Conservation (phyloP, 2,113 vertebrate species). For the Rhinopomastus cyanomelas region DNA sequence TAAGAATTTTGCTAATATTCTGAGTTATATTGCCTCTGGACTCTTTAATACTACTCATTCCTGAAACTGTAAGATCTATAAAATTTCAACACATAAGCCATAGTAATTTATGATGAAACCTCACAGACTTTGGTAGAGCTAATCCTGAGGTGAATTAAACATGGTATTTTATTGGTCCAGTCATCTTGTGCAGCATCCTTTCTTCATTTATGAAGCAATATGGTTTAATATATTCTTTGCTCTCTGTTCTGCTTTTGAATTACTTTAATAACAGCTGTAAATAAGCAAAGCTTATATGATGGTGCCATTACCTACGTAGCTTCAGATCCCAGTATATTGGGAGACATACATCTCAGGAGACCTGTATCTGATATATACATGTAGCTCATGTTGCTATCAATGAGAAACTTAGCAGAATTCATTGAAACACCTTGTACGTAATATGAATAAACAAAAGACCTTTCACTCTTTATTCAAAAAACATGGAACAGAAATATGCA, state of each 20-base stretch:
- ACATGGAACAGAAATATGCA: neutral
- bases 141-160: conserved; percentile 6
- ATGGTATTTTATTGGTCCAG: conserved; percentile 16
- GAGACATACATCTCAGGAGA: neutral
- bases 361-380: neutral
- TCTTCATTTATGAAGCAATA: conserved; percentile 25
- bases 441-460: neutral
- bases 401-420: conserved; percentile 15
- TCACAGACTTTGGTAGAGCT: neutral
- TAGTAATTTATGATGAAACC: neutral
- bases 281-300: conserved; percentile 19
- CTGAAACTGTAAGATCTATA: neutral
- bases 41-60: neutral
- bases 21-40: neutral
- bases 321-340: conserved; percentile 9
- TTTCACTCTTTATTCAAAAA: conserved; percentile 2
- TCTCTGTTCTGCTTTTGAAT: conserved; percentile 25
- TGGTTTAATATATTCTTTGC: conserved; percentile 21
- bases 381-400: neutral
- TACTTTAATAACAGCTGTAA: conserved; percentile 48
- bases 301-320: conserved; percentile 5
- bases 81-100: neutral
- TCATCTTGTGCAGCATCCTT: neutral
- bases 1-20: neutral
- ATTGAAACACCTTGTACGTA: conserved; percentile 1